These are phyloP conservation scores for Acanthiza pusilla DNA, from an alignment of 2,797 vertebrate genomes.

Conservation along the genomic window DNA sequence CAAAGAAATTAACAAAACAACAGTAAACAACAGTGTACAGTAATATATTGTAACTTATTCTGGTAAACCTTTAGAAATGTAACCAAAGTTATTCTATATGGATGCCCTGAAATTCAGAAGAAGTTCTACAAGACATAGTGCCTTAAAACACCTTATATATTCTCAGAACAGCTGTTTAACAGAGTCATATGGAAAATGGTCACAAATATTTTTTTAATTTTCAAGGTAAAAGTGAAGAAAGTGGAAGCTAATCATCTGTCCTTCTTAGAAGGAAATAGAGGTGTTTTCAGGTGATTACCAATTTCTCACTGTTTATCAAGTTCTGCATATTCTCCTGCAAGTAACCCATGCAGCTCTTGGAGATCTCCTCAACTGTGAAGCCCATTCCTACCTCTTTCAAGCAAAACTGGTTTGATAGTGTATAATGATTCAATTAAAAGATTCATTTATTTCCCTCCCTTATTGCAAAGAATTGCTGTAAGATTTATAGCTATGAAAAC, in stretches of 20 bases:
- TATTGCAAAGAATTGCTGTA: neutral
- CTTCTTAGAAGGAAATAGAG: neutral
- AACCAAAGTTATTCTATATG: neutral
- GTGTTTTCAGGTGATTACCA: neutral
- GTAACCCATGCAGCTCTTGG: neutral
- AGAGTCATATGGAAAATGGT: neutral
- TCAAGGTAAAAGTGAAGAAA: neutral
- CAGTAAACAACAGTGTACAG: neutral
- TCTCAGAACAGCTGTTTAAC: neutral
- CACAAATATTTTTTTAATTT: neutral
- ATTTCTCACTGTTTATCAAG: neutral
- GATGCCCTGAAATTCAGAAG: neutral
- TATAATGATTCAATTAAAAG: neutral
- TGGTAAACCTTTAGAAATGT: neutral
- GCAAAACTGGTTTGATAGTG: neutral
- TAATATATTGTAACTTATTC: neutral
- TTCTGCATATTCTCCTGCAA: neutral
- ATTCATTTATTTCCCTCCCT: neutral
- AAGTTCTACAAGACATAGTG: neutral
- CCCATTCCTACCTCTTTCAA: neutral
- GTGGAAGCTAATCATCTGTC: neutral
- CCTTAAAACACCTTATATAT: neutral
- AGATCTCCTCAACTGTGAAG: neutral
- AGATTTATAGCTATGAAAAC: neutral
- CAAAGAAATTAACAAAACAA: neutral